phyloP scores from a whole-genome alignment of 2,888 invertebrate species.

The Anthrax anthrax region DNA sequence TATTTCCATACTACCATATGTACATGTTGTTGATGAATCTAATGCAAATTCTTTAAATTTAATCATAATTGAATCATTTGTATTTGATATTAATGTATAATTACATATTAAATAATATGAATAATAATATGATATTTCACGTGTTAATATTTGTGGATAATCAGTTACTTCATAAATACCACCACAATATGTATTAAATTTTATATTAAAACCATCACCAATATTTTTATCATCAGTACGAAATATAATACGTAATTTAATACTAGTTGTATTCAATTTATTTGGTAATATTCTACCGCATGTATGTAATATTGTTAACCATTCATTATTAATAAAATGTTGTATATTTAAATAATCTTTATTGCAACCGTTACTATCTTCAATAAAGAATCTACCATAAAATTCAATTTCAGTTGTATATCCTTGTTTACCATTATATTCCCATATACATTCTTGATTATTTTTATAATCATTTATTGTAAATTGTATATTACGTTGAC shows the following conservation, averaged over 20 bases:
- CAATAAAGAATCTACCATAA: slow-evolving; percentile 57
- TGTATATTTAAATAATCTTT: slow-evolving; percentile 50
- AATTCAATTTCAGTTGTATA: slow-evolving; percentile 52
- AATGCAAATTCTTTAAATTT: slow-evolving; percentile 2
- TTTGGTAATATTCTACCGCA: slow-evolving; percentile 55
- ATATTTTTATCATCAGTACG: slow-evolving; percentile 48
- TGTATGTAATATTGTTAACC: no score
- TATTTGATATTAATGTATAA: slow-evolving; percentile 52
- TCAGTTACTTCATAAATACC: slow-evolving; percentile 41
- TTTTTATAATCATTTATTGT: slow-evolving; percentile 41
- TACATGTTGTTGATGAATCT: slow-evolving; percentile 36
- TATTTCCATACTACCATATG: slow-evolving; percentile 6
- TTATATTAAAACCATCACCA: slow-evolving; percentile 56
- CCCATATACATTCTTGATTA: slow-evolving; percentile 70
- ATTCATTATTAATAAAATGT: slow-evolving; percentile 30
- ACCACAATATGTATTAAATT: slow-evolving; percentile 56
- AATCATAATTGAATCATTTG: slow-evolving; percentile 10
- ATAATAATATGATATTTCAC: slow-evolving; percentile 64
- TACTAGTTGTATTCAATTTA: slow-evolving; percentile 43
- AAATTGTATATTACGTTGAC: slow-evolving; percentile 22
- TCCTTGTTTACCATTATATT: slow-evolving; percentile 44
- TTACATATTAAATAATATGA: slow-evolving; percentile 52
- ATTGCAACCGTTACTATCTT: slow-evolving; percentile 49
- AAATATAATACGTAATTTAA: slow-evolving; percentile 54
- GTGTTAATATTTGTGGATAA: slow-evolving; percentile 37